Percentiles rank a stretch among this genome's conserved stretches.
These are phyloP conservation scores for Zeuzera pyrina DNA, from an alignment of 2,888 invertebrate species.

Conservation along the genomic window DNA sequence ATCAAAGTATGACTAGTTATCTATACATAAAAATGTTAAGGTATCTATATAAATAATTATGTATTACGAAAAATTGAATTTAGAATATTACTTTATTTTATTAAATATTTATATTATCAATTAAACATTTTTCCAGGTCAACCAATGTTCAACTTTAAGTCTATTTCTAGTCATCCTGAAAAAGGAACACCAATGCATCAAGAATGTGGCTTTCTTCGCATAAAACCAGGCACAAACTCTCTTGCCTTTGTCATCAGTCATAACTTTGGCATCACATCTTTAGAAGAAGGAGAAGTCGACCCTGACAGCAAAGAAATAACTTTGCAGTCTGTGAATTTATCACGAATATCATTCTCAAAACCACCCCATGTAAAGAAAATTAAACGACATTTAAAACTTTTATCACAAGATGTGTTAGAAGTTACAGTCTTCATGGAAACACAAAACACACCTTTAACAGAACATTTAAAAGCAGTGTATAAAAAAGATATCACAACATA, in stretches of 20 bases:
- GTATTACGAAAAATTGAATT: too few relatives aligned
- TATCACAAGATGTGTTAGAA: constrained; percentile 44
- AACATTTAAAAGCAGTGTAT: constrained; percentile 71
- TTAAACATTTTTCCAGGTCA: constrained; percentile 62
- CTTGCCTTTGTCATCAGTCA: constrained; percentile 73
- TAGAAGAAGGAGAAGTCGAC: constrained; percentile 72
- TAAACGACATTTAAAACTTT: constrained; percentile 41
- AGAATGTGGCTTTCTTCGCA: constrained; percentile 74
- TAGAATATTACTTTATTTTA: too few relatives aligned
- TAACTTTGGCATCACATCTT: constrained; percentile 73
- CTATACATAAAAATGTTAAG: too few relatives aligned
- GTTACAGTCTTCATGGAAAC: constrained; percentile 71
- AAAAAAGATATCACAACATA: constrained; percentile 29
- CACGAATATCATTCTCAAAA: constrained; percentile 66
- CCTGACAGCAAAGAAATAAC: constrained; percentile 51
- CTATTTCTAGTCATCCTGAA: constrained; percentile 65
- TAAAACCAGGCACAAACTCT: constrained; percentile 67
- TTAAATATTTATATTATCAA: too few relatives aligned
- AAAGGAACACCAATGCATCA: constrained; percentile 74
- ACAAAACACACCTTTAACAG: constrained; percentile 58
- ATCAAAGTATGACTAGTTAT: too few relatives aligned
- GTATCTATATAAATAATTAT: too few relatives aligned
- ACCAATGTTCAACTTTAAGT: constrained; percentile 72
- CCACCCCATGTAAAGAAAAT: constrained; percentile 64
- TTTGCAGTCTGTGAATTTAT: constrained; percentile 56